Evolutionary conservation across 2,797 vertebrate species (phyloP), one percentile per base, ranked within the genome.

Genomic region (Denticeps clupeoides): DNA sequence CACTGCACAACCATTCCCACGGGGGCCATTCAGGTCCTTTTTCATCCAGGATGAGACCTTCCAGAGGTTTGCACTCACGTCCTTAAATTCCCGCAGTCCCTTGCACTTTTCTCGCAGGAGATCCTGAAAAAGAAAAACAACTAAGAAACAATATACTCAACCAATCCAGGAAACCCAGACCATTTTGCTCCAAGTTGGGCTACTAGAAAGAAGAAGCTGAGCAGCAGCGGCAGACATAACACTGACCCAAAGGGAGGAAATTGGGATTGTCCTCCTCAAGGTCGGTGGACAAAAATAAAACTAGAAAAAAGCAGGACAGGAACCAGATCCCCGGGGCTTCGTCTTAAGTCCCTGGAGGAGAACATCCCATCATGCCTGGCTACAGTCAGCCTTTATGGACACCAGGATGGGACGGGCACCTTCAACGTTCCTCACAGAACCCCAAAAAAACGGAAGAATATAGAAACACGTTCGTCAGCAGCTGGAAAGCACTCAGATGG

Each of bases 231-330:
- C 2, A 26, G 41, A 12, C 1, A 26, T 42, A n/a, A 25, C 25
- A 19, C 41, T 50, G 48, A 54, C 59, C 56, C 24, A 46, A 41
- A 53, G 25, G 45, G 57, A 49, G 60, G 65, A 57, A 64, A 45
- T 42, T 57, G 58, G 57, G 50, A 64, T 32, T 16, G 38, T 25
- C 61, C 47, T 51, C 47, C 56, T 66, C 68, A 70, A 64, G 59
- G 71, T 71, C 55, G 32, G 24, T 23, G 29, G 59, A 66, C 63
- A 70, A 72, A 80, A 72, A 80, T 71, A 79, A 68, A 68, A 43
- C 10, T 22, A 28, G 16, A 31, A 35, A n/a, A 21, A 16, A 8
- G 26, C 7, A 32, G 22, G 23, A 38, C 1, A 62, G 3, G 51
- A 62, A 73, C 65, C 41, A 51, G 52, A 44, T 10, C 10, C 38